A percentile compares a stretch with the other conserved stretches of the same genome.
Conservation (phyloP, 2,113 vertebrate genomes). For the Pandion haliaetus region DNA sequence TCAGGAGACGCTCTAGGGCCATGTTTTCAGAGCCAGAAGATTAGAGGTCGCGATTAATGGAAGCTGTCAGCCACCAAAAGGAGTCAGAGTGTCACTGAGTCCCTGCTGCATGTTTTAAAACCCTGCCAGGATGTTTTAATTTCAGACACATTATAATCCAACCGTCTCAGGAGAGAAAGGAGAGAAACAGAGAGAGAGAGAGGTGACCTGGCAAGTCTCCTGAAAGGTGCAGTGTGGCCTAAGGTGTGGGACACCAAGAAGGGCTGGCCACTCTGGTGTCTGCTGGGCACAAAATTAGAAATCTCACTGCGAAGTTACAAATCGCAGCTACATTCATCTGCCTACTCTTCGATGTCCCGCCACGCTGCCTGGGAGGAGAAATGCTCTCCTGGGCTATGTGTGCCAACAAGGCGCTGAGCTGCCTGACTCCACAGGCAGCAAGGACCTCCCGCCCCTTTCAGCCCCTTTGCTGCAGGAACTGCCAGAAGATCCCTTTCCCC, state of each 20-base stretch:
- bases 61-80: neutral
- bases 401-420: neutral
- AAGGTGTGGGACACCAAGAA: neutral
- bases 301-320: neutral
- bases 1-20: neutral
- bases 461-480: neutral
- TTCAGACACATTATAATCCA: neutral
- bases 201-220: neutral
- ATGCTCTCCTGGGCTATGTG: neutral
- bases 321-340: neutral
- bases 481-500: neutral
- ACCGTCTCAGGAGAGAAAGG: neutral
- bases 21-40: neutral
- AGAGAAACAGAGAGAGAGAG: neutral
- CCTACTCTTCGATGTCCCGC: no score
- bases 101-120: neutral
- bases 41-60: neutral
- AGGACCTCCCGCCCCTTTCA: neutral
- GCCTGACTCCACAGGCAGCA: neutral
- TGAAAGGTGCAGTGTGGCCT: neutral
- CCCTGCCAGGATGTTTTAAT: neutral
- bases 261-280: neutral
- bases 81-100: neutral
- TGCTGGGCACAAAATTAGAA: rapidly evolving
- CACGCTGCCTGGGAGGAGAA: rapidly evolving